Base-by-base conservation (phyloP, 1,140 invertebrate species). In the Lepidurus couesii region DNA sequence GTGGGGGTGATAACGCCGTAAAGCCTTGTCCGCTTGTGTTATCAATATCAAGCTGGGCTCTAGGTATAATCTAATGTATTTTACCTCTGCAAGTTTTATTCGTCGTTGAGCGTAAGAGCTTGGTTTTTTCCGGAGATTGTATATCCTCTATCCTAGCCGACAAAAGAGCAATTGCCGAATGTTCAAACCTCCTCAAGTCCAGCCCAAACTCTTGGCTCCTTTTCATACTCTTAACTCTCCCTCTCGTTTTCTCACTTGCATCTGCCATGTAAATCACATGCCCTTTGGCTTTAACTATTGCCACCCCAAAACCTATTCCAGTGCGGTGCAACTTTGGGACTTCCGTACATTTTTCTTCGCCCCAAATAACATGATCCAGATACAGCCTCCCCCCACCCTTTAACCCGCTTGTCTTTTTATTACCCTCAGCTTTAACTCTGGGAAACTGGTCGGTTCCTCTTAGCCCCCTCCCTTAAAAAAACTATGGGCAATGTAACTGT, bases 201-300 rank as follows among this genome's bases (percentile, higher is more conserved):
- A 34, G 3, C 34, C 34, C 34, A 34, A 34, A 34, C 34, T 34
- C 34, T 34, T 34, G 34, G 34, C 34, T 34, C 34, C 34, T 3
- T 34, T 34, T 34, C 34, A 34, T 34, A 4, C 34, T 34, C 34
- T 34, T 34, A 34, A 34, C 34, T 65, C n/a, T 65, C 53, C 53
- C 53, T 65, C 21, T 65, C 53, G 16, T 21, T n/a, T 21, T 65
- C 53, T 65, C 53, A 65, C 53, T 65, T 65, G 21, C 53, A 65
- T 65, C 53, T 65, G 53, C 53, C 53, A 65, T 65, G 53, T 65
- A 65, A 65, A 65, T 65, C 53, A 65, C 16, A 65, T 65, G 53
- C 53, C 53, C 53, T 65, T 65, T 65, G 21, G 53, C 53, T 65
- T 65, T 65, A n/a, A 65, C 16, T 21, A 34, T 65, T 21, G 53